Evolutionary conservation across 2,113 vertebrate species (phyloP).

Genomic region (Bujurquina vittata): DNA sequence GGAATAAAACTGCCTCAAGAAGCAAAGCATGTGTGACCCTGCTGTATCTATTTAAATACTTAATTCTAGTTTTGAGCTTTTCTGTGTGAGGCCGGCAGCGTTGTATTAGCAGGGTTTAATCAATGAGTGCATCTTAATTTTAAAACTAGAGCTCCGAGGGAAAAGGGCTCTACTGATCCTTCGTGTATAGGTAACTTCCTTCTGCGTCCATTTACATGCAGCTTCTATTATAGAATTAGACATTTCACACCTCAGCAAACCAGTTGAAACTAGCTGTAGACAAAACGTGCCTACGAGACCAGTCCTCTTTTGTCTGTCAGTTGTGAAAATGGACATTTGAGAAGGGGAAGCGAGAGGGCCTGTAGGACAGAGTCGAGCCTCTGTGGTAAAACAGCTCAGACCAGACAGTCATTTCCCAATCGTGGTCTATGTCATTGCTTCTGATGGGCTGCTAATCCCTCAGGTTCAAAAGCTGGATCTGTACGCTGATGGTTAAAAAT

Average conservation of each 20-base stretch:
- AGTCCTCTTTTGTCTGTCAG: not conserved
- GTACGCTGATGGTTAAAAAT: not conserved
- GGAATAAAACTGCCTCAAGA: not conserved
- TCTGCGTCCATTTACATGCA: not conserved
- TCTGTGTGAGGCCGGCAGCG: not conserved
- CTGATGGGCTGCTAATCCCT: not conserved
- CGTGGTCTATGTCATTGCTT: not conserved
- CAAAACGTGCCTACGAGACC: not conserved
- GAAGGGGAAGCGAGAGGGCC: slow-evolving; percentile 47
- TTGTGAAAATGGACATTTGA: not conserved
- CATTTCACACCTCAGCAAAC: not conserved
- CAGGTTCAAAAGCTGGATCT: not conserved
- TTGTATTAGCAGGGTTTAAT: not conserved
- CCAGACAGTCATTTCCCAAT: slow-evolving; percentile 32
- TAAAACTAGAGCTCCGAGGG: not conserved
- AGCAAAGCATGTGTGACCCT: not conserved
- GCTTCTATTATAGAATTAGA: not conserved
- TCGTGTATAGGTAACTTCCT: not conserved
- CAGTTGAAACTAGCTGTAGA: not conserved
- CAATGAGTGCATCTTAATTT: not conserved
- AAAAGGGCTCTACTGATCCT: not conserved
- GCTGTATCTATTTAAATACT: not conserved
- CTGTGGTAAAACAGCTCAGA: slow-evolving; percentile 41
- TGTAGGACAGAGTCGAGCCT: slow-evolving; percentile 1
- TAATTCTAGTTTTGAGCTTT: not conserved